Evolutionary conservation across 2,113 vertebrate species (phyloP).

Genomic region (Spermophilus dauricus): DNA sequence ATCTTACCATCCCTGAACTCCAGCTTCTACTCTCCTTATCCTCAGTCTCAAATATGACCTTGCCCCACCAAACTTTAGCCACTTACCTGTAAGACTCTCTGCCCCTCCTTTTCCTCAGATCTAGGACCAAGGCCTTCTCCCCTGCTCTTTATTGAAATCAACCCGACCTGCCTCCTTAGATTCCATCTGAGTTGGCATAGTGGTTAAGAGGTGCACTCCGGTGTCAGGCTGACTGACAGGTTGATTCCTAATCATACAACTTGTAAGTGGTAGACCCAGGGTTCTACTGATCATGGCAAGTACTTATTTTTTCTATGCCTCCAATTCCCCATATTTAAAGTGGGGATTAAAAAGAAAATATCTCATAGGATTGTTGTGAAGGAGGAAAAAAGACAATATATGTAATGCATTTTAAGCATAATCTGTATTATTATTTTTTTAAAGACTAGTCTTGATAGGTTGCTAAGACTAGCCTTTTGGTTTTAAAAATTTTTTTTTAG

Average conservation of each 20-base stretch:
- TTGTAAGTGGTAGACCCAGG: neutral
- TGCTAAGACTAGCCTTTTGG: neutral
- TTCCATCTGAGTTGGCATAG: neutral
- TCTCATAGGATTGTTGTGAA: neutral
- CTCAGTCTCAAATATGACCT: neutral
- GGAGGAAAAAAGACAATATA: neutral
- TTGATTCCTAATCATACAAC: neutral
- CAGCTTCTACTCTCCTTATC: neutral
- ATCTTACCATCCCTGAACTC: neutral
- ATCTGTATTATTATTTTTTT: neutral
- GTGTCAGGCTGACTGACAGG: neutral
- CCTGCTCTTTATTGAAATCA: neutral
- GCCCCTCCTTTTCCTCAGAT: neutral
- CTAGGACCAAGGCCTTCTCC: neutral
- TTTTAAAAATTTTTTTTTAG: too few relatives aligned
- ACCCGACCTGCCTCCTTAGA: neutral
- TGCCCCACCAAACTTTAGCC: neutral
- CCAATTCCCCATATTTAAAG: conserved; percentile 15
- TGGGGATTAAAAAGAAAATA: neutral
- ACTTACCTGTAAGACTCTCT: neutral
- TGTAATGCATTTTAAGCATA: neutral
- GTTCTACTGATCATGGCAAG: neutral
- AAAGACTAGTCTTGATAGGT: neutral
- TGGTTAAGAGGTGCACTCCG: neutral
- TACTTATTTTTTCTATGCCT: conserved; percentile 3